These are phyloP conservation scores for Drosophila atroscutellata DNA, from an alignment of 2,888 invertebrate genomes.

Conservation along the genomic window DNA sequence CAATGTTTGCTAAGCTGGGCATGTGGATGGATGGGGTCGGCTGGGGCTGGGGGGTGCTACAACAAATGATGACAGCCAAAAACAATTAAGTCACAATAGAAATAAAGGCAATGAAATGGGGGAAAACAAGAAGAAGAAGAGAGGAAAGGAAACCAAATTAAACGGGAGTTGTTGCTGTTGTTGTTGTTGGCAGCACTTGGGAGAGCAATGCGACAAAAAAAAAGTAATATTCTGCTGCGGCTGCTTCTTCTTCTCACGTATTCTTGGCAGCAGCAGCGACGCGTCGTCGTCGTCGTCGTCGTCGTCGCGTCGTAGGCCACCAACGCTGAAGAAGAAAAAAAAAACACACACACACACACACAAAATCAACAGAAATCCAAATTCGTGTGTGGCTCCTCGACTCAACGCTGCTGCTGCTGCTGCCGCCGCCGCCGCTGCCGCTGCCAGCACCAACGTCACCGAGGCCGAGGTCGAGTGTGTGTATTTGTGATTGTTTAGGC, in stretches of 20 bases:
- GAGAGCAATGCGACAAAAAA: constrained; percentile 13
- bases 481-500: constrained; percentile 67
- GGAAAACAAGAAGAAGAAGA: neutral
- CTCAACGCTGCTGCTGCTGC: constrained; percentile 32
- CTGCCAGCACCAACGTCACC: constrained; percentile 43
- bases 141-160: constrained; percentile 21
- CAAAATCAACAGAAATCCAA: constrained; percentile 20
- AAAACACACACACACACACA: neutral
- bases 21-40: neutral
- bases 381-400: constrained; percentile 72
- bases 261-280: constrained; percentile 34
- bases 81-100: constrained; percentile 63
- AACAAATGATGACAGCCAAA: constrained; percentile 41
- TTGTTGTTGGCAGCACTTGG: neutral
- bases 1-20: neutral
- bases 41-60: fast-evolving
- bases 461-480: constrained; percentile 58
- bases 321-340: constrained; percentile 60
- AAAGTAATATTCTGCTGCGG: constrained; percentile 27
- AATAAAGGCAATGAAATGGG: constrained; percentile 53
- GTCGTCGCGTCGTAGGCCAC: constrained; percentile 57
- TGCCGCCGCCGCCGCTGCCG: constrained; percentile 3
- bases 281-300: neutral
- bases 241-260: constrained; percentile 16
- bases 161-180: constrained; percentile 4